Percentiles rank a stretch among this genome's conserved stretches.
Evolutionary conservation across 2,113 vertebrate species (phyloP).

Genomic region (Macquaria ambigua): DNA sequence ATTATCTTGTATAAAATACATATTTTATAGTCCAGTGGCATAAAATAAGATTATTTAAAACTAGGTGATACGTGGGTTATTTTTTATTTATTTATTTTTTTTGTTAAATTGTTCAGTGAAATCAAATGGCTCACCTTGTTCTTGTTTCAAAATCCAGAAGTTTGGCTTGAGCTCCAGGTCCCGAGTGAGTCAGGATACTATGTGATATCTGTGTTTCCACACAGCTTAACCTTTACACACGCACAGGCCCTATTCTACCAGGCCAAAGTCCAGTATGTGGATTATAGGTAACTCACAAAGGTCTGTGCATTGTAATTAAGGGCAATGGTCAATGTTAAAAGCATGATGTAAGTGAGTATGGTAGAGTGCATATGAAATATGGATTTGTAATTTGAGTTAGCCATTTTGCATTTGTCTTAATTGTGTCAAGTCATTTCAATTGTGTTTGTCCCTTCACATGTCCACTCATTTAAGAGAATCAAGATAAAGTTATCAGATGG

Average conservation of each 20-base stretch:
- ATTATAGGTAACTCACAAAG: not conserved
- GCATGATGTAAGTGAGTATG: not conserved
- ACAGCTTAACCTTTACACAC: not conserved
- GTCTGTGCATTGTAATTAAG: not conserved
- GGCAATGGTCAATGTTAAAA: not conserved
- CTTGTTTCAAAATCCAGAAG: not conserved
- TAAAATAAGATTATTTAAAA: not conserved
- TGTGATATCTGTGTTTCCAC: not conserved
- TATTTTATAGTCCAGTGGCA: not conserved
- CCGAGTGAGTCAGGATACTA: not conserved
- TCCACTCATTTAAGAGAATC: not conserved
- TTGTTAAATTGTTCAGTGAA: not conserved
- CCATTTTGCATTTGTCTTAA: not conserved
- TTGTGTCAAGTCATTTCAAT: not conserved
- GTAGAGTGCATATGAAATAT: not conserved
- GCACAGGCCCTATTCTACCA: not conserved
- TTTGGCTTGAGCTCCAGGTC: not conserved
- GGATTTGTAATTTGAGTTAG: not conserved
- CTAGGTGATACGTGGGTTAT: too few relatives aligned
- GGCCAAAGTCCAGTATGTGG: constrained; percentile 49
- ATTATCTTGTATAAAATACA: not conserved
- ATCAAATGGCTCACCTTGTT: constrained; percentile 40
- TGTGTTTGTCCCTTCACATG: not conserved
- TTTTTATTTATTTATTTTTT: too few relatives aligned
- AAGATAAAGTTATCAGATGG: not conserved